Conservation (phyloP, 2,113 vertebrate genomes). For the Phalacrocorax aristotelis region DNA sequence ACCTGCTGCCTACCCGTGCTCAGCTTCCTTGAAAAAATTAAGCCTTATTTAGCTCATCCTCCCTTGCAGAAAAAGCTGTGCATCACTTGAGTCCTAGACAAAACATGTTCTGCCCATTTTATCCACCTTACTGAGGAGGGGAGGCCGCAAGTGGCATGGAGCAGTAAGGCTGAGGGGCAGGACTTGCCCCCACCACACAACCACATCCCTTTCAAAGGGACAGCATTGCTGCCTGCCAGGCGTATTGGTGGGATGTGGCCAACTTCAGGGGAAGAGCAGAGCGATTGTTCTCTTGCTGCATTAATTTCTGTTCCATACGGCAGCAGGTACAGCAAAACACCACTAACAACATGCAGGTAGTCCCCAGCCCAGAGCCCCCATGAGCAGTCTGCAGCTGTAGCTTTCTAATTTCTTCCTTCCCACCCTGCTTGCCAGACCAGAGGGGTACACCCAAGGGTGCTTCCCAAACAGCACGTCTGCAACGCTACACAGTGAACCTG, state of each 20-base stretch:
- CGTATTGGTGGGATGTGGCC: accelerated
- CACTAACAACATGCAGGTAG: accelerated
- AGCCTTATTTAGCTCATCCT: background rate
- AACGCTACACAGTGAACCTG: accelerated
- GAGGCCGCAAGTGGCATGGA: accelerated
- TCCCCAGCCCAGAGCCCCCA: background rate
- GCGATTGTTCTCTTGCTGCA: accelerated
- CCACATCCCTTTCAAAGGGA: background rate
- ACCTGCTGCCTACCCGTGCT: background rate
- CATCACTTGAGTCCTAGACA: background rate
- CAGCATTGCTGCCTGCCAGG: background rate
- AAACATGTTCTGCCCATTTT: background rate
- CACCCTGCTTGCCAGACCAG: background rate
- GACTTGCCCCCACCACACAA: background rate
- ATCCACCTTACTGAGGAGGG: background rate
- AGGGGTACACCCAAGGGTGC: background rate
- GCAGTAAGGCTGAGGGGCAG: background rate
- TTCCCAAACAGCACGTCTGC: background rate
- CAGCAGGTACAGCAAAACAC: background rate
- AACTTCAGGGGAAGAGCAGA: background rate
- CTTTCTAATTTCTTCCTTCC: background rate
- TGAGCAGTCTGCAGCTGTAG: background rate
- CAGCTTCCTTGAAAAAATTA: background rate
- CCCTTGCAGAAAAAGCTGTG: background rate
- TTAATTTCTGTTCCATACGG: background rate